A percentile compares a stretch with the other conserved stretches of the same genome.
Conservation (phyloP, 2,797 vertebrate species). For the Erithacus rubecula region DNA sequence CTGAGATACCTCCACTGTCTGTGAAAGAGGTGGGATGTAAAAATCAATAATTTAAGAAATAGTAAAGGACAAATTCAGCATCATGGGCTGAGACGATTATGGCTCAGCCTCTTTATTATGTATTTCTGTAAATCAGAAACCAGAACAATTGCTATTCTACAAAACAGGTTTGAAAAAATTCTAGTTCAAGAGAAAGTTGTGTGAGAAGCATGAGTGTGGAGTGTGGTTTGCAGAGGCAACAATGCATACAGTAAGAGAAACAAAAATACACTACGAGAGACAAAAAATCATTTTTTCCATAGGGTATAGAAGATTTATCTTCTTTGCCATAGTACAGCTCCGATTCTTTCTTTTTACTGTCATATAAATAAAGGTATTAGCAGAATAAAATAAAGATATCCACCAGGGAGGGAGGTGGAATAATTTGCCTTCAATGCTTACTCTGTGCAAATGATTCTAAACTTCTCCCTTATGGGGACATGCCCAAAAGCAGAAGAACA, state of each 20-base stretch:
- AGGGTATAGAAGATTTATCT: background rate
- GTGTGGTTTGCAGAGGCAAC: background rate
- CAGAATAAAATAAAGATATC: background rate
- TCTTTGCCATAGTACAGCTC: background rate
- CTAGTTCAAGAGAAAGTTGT: background rate
- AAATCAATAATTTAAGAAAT: background rate
- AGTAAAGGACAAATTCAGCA: background rate
- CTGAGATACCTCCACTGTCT: background rate
- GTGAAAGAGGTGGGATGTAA: background rate
- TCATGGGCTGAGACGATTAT: background rate
- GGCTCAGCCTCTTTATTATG: background rate
- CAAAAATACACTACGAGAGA: background rate
- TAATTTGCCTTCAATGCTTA: background rate
- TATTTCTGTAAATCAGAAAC: background rate
- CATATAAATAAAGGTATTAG: background rate
- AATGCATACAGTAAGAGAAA: background rate
- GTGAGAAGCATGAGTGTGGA: background rate
- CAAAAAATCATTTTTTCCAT: background rate
- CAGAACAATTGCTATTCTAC: background rate
- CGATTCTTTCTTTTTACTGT: background rate
- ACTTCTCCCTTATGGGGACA: background rate
- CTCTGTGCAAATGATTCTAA: background rate
- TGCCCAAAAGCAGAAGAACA: background rate
- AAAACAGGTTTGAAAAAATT: background rate
- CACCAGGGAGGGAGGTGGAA: background rate